Base-by-base conservation (phyloP, 1,140 invertebrate genomes). In the Octopus sinensis region DNA sequence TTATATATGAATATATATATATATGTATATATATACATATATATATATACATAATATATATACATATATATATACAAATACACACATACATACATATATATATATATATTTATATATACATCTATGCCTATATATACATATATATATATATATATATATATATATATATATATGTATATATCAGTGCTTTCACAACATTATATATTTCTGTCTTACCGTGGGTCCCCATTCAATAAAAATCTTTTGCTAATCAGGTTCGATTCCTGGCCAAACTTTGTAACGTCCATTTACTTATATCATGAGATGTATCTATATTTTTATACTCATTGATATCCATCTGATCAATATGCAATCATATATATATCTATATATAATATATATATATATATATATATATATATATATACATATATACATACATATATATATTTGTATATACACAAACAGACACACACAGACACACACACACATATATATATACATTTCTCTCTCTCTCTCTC, bases 61-160 rank as follows among this genome's bases (percentile, higher is more conserved):
- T 62, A 62, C 17, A 62, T 62, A 62, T 62, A 62, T 62, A 62
- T 62, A 62, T 62, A 62, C 17, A 9, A 62, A 62, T 9, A 62
- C 6, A 9, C 17, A 62, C 17, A 62, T 62, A 62, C 17, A 62
- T 62, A 62, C 17, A 62, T 62, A 62, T 62, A 62, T 62, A 62
- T 62, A 62, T 62, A 9, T 9, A 62, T 9, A 62, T 9, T 62
- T 62, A 62, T 62, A 62, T 62, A 62, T 62, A 62, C 17, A 62
- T 62, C 6, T 62, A 62, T 62, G 17, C 17, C 6, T 62, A 62
- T 62, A 62, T 62, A 9, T 9, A 62, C 6, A 62, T 9, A 9
- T 62, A 62, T 62, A 62, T 62, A 62, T 62, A 62, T 62, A 62
- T 62, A 62, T 62, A 62, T 62, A 62, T 62, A 62, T 62, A 62